Conservation (phyloP, 2,113 vertebrate species). For the Mola mola region DNA sequence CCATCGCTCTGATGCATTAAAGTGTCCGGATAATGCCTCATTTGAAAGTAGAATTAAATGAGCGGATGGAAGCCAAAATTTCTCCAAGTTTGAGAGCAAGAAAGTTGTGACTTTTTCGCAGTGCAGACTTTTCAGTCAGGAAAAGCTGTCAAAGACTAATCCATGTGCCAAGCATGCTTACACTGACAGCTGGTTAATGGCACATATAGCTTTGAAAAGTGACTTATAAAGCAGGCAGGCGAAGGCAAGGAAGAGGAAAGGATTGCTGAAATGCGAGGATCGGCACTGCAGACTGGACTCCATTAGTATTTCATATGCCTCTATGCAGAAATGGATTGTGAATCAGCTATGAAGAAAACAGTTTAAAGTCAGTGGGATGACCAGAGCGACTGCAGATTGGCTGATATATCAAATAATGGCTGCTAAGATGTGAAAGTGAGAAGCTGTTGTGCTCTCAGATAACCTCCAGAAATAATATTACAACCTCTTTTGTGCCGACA, state of each 20-base stretch:
- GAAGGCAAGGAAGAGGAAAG: conserved; percentile 12
- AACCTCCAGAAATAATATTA: conserved; percentile 39
- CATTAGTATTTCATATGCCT: neutral
- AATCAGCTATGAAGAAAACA: conserved; percentile 51
- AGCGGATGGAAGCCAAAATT: conserved; percentile 34
- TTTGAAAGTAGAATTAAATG: conserved; percentile 62
- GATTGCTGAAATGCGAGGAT: conserved; percentile 30
- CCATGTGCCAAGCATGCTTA: conserved; percentile 21
- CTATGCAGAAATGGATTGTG: conserved; percentile 31
- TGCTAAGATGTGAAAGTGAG: conserved; percentile 28
- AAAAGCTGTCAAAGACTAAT: conserved; percentile 52
- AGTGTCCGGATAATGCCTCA: conserved; percentile 48
- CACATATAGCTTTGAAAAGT: conserved; percentile 51
- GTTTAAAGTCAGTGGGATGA: conserved; percentile 25
- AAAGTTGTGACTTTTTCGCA: conserved; percentile 26
- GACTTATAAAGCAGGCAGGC: conserved; percentile 44
- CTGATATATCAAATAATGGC: conserved; percentile 23
- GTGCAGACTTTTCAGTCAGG: conserved; percentile 16
- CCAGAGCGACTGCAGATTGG: conserved; percentile 17
- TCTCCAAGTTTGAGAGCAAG: conserved; percentile 38
- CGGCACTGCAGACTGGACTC: conserved; percentile 11
- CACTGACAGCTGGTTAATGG: conserved; percentile 58
- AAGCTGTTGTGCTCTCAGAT: conserved; percentile 20
- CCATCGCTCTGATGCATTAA: conserved; percentile 47
- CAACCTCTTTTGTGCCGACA: conserved; percentile 17